A percentile compares a stretch with the other conserved stretches of the same genome.
Conservation (phyloP, 2,888 invertebrate species). For the Philonicus albiceps region DNA sequence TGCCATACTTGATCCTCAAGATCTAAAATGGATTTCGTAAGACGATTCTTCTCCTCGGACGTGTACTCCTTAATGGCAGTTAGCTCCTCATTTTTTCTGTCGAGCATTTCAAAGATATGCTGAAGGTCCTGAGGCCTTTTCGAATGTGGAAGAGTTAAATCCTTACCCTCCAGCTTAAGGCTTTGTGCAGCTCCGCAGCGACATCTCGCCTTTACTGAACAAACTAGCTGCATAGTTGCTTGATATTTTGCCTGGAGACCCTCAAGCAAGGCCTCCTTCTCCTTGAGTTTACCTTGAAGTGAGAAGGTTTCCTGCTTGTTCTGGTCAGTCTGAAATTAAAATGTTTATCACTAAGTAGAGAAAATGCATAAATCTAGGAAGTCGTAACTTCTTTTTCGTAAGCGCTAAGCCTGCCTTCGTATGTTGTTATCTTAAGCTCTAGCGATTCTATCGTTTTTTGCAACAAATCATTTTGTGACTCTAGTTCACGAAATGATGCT, state of each 20-base stretch:
- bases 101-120: slow-evolving; percentile 39
- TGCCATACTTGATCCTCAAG: slow-evolving; percentile 43
- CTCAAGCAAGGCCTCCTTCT: slow-evolving; percentile 39
- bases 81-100: slow-evolving; percentile 31
- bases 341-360: not conserved
- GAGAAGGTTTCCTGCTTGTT: slow-evolving; percentile 8
- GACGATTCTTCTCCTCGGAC: slow-evolving; percentile 35
- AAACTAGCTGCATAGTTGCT: not conserved
- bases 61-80: slow-evolving; percentile 35
- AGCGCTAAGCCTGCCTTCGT: slow-evolving; percentile 15
- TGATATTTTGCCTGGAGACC: slow-evolving; percentile 32
- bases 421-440: slow-evolving; percentile 18
- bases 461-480: slow-evolving; percentile 54
- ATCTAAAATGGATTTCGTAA: slow-evolving; percentile 35
- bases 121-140: slow-evolving; percentile 28
- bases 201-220: slow-evolving; percentile 18
- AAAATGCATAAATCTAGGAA: not conserved
- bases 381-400: slow-evolving; percentile 42
- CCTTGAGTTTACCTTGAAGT: not conserved
- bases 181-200: slow-evolving; percentile 40
- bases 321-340: slow-evolving; percentile 38
- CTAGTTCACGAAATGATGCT: slow-evolving; percentile 52
- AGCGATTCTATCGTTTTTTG: slow-evolving; percentile 52
- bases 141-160: not conserved
- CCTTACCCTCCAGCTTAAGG: slow-evolving; percentile 8